Conservation (phyloP, 2,113 vertebrate genomes). For the Catharus bicknelli region DNA sequence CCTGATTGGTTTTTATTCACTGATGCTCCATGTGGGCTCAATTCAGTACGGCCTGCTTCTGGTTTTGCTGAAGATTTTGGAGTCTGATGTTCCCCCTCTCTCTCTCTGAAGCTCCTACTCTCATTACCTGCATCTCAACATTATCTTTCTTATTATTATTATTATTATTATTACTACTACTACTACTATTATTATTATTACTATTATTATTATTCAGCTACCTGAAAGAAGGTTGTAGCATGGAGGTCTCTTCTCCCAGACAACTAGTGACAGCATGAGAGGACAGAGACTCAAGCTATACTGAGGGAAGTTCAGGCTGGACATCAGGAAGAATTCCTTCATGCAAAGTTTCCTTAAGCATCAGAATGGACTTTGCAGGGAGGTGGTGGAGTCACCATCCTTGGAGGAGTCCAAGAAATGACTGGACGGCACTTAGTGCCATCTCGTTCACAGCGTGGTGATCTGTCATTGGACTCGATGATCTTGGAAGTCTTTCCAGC, state of each 20-base stretch:
- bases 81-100: not conserved
- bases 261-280: not conserved
- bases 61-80: not conserved
- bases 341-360: no score
- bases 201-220: no score
- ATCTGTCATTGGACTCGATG: not conserved
- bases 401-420: not conserved
- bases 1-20: fast-evolving
- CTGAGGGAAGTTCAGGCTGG: not conserved
- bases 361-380: not conserved
- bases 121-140: not conserved
- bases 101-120: not conserved
- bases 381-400: not conserved
- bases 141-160: no score
- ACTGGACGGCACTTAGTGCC: fast-evolving
- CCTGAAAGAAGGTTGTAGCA: not conserved
- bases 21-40: not conserved
- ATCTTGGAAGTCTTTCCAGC: not conserved
- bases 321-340: not conserved
- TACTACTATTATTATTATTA: fast-evolving
- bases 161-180: no score
- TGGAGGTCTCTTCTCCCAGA: not conserved
- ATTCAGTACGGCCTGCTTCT: not conserved
- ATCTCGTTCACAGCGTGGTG: fast-evolving
- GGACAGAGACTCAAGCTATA: not conserved